Base-by-base conservation (phyloP, 2,888 invertebrate species). In the Petrophora chlorosata region DNA sequence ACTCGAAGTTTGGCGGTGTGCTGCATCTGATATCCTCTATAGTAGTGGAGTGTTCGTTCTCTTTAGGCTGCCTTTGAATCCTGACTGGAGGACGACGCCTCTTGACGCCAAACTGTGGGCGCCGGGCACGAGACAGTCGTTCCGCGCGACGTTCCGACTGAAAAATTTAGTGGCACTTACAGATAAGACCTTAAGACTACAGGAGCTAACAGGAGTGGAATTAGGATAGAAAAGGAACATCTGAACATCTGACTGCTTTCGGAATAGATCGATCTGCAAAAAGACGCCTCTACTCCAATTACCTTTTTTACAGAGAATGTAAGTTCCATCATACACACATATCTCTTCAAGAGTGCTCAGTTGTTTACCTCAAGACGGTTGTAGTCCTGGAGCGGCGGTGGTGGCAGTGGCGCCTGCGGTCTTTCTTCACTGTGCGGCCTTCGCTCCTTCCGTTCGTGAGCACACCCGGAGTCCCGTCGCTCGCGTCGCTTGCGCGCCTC, bases 401-500 rank as follows among this genome's bases (percentile, higher is more conserved):
- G 79, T 12, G 88, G 87, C 34, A 85, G 85, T 22, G 88, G 82
- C 12, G 87, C 85, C 4, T 83, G 84, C 5, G 74, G 70, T n/a
- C 89, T 74, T 70, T 90, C 90, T 65, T 90, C 90, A 63, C 90
- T 89, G 59, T 85, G 88, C 26, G 90, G 86, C 44, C 90, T 72
- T 33, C 90, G 70, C 59, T 90, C 90, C 56, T 89, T 90, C 46
- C 90, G 74, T 76, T 90, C 90, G 66, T 87, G 90, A 25, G 87
- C 81, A 65, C 83, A 79, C 49, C 92, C 91, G 46, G 92, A 91
- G 70, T 92, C 92, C n/a, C 91, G 85, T 43, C 92, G 90, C 81
- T 93, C 92, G 70, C 92, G 92, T 34, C 92, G 87, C 79, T 92
- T 92, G 66, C 92, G 90, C 61, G 91, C 91, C 80, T 92, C 89